Conservation (phyloP, 2,888 invertebrate genomes). For the Chymomyza amoena region DNA sequence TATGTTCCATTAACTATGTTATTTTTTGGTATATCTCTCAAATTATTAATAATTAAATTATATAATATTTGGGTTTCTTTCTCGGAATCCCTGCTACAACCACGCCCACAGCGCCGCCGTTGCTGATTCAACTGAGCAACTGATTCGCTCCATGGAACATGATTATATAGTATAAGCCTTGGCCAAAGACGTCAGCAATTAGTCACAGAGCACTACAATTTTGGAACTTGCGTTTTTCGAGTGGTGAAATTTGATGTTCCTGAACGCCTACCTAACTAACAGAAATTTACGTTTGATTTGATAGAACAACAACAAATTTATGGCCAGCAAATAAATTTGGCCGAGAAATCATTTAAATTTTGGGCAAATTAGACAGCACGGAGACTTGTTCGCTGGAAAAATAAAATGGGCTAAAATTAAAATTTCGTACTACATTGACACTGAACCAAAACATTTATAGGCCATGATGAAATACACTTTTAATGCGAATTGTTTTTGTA, state of each 20-base stretch:
- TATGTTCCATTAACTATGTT: conserved; percentile 46
- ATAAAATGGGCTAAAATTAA: conserved; percentile 13
- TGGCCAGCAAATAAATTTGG: conserved; percentile 11
- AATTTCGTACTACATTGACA: conserved; percentile 16
- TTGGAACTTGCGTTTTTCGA: conserved; percentile 28
- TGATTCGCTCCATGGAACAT: neutral
- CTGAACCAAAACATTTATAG: conserved; percentile 50
- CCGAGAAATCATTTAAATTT: conserved; percentile 57
- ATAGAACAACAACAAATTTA: conserved; percentile 40
- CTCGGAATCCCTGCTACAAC: conserved; percentile 19
- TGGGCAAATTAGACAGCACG: conserved; percentile 30
- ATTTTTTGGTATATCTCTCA: conserved; percentile 36
- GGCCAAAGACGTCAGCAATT: conserved; percentile 62
- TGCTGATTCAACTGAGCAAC: neutral
- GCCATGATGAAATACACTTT: conserved; percentile 57
- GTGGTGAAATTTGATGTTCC: conserved; percentile 11
- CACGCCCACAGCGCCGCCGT: conserved; percentile 22
- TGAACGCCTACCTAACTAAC: conserved; percentile 30
- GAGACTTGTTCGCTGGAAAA: conserved; percentile 36
- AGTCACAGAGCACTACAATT: conserved; percentile 43
- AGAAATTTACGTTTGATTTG: conserved; percentile 30
- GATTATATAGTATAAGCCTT: conserved; percentile 19
- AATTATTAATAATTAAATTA: conserved; percentile 51
- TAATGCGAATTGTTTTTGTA: conserved; percentile 27
- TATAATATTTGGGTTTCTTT: neutral